These are phyloP conservation scores for Lemur catta DNA, from an alignment of 2,797 vertebrate genomes.

Conservation along the genomic window DNA sequence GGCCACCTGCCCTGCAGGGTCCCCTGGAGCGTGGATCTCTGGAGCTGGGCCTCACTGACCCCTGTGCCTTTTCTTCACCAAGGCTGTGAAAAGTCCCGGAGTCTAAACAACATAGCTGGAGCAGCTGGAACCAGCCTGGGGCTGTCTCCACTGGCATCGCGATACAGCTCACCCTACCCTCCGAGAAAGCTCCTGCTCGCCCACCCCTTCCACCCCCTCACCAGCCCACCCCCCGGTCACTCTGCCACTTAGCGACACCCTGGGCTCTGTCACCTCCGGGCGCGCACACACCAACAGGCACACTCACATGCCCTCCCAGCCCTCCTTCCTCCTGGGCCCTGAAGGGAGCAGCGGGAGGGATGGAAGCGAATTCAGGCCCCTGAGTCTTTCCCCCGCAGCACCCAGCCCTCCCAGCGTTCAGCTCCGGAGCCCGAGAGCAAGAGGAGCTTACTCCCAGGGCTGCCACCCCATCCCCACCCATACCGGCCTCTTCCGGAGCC, in stretches of 20 bases:
- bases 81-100: constrained; percentile 81
- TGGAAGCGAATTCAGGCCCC: neutral
- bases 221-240: constrained; percentile 31
- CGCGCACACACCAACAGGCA: neutral
- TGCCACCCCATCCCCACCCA: neutral
- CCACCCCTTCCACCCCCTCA: constrained; percentile 69
- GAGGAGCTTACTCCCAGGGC: neutral
- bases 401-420: neutral
- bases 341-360: neutral
- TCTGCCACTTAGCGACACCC: neutral
- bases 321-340: neutral
- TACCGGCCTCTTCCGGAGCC: neutral
- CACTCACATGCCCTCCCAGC: neutral
- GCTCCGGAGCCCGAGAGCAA: neutral
- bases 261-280: neutral
- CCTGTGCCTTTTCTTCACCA: constrained; percentile 78
- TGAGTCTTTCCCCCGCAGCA: neutral
- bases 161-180: constrained; percentile 80
- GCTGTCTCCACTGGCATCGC: constrained; percentile 68
- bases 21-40: neutral
- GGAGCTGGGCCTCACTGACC: constrained; percentile 58
- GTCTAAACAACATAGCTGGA: constrained; percentile 78
- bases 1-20: neutral
- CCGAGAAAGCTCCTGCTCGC: constrained; percentile 74
- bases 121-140: constrained; percentile 74